Conservation (phyloP, 2,113 vertebrate genomes). For the Pelusios castaneus region DNA sequence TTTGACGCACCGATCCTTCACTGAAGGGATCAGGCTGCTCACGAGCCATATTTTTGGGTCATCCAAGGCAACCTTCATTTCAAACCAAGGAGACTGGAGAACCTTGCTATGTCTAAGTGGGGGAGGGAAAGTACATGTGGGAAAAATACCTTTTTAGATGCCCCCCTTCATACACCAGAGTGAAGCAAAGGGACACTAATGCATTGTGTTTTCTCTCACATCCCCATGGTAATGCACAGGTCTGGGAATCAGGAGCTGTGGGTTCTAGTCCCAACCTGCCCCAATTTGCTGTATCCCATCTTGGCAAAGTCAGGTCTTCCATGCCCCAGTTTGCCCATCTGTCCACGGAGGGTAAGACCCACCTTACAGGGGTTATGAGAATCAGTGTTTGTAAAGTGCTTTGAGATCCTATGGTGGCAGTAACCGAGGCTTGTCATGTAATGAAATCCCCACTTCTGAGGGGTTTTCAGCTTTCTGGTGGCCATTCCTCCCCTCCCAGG, state of each 20-base stretch:
- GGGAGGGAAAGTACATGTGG: neutral
- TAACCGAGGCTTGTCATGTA: neutral
- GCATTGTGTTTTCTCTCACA: neutral
- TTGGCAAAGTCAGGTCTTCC: neutral
- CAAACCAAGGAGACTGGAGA: neutral
- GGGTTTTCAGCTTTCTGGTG: no score
- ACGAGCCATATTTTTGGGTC: conserved; percentile 62
- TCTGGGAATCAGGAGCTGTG: neutral
- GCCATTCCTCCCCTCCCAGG: neutral
- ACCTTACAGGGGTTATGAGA: neutral
- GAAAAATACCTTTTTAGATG: neutral
- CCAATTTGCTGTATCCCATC: fast-evolving
- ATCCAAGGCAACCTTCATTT: conserved; percentile 42
- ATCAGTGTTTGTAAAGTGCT: neutral
- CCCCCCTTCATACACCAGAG: fast-evolving
- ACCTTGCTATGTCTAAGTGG: conserved; percentile 28
- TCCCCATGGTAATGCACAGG: neutral
- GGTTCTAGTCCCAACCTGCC: neutral
- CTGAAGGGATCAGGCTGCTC: conserved; percentile 65
- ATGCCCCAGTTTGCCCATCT: neutral
- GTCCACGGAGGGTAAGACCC: neutral
- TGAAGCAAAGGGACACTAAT: neutral
- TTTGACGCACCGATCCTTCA: conserved; percentile 59
- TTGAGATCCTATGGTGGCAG: neutral
- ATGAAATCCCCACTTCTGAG: neutral